Evolutionary conservation across 2,888 invertebrate genomes (phyloP), one percentile per base, ranked within the genome.

Genomic region (Boloria euphrosyne): DNA sequence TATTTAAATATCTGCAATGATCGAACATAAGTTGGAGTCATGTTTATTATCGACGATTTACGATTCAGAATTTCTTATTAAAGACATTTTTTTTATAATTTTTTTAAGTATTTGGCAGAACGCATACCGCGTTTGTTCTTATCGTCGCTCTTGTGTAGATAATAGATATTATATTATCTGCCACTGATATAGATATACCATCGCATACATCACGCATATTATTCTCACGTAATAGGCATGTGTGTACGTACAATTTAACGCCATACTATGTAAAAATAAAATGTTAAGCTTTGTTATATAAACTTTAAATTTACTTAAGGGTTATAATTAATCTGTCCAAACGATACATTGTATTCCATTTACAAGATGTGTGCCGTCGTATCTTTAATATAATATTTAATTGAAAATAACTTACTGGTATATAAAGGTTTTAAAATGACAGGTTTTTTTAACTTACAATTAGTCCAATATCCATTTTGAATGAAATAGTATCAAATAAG

Each of bases 221-320:
- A 31, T 54, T 54, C 61, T 55, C 55, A 52, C 58, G 49, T 44
- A 53, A 38, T 47, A 50, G 58, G 66, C 52, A 67, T 57, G 55
- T 51, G 62, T 69, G 66, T 70, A 75, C 78, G 77, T 80, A 83
- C 79, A 83, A 80, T 73, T 71, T 74, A 74, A 77, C 83, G 87
- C 87, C 87, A 87, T 87, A 85, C 67, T 70, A 52, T 69, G 52
- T 66, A 58, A 66, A 44, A 47, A 22, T 57, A 62, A 44, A 47
- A 22, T 57, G 14, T 43, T 65, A 60, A 65, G 53, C 52, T 53
- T 65, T 60, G 38, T 52, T 51, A 7, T 43, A 50, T 50, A 59
- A 52, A 60, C 59, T 60, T 66, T 62, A 55, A 55, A 66, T 43
- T 66, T 66, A 62, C 51, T 51, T 62, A 62, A 66, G 61, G 55